Evolutionary conservation across 2,113 vertebrate genomes (phyloP), one percentile per base, ranked within the genome.

Genomic region (Bos taurus): DNA sequence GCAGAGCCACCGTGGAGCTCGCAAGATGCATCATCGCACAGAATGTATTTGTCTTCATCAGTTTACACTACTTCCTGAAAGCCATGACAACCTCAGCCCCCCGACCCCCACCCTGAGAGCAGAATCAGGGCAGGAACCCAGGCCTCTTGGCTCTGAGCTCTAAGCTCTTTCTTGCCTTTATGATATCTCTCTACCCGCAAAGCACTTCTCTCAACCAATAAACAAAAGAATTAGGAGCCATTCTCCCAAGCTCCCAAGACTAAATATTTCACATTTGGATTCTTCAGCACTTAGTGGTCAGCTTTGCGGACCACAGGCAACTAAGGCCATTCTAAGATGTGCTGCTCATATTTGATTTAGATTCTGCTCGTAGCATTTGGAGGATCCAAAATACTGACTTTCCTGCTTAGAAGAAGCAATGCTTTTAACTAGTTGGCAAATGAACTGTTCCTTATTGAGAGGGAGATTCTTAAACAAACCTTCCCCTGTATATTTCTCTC

Each of bases 341-440:
- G 28, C 33, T 62, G 56, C 28, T 91, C 30, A 88, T 10, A 90
- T 84, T 90, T 85, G 14, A 85, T 82, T 98, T 94, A 96, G 88
- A 93, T 52, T 8, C 36, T 95, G 7, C 26, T 90, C 74, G 59
- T 50, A 25, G 57, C 33, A 91, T 88, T 95, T 57, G 80, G 7
- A 96, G 77, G 71, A 88, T 33, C 43, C n/a, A 96, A 74, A 78
- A 57, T 94, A 36, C 60, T 92, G 19, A 46, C 28, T 85, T 77
- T 94, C 21, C 33, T 80, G 52, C 17, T 92, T 83, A 95, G 40
- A 87, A 80, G 78, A 62, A 93, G n/a, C 43, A 64, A 85, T n/a
- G 46, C 33, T 91, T 98, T 91, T 90, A 95, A 95, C 40, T 83
- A 90, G 90, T 77, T 67, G n/a, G 64, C 30, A 97, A 94, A 87